phyloP scores from a whole-genome alignment of 2,797 vertebrate genomes.

The Remorina albescens region DNA sequence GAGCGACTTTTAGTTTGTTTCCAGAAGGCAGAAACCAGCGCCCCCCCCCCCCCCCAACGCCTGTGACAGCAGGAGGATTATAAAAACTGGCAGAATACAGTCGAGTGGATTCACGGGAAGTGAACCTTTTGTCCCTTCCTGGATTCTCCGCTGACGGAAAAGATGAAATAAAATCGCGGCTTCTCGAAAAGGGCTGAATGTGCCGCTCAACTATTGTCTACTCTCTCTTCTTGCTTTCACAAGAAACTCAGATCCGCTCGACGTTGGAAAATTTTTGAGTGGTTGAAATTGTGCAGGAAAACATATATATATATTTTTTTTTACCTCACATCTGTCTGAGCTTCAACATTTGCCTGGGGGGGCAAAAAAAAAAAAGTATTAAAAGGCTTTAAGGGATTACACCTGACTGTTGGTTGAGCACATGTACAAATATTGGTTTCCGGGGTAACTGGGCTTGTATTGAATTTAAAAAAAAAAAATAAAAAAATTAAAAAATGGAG shows the following conservation, averaged over 20 bases:
- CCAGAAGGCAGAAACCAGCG: not conserved
- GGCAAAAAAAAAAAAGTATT: too few species aligned
- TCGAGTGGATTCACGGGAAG: not conserved
- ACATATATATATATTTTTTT: too few species aligned
- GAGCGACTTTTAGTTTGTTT: not conserved
- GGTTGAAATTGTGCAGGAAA: not conserved
- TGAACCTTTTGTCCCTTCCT: too few species aligned
- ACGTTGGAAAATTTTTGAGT: too few species aligned
- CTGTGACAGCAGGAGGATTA: not conserved
- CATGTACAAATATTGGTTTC: not conserved
- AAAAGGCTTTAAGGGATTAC: not conserved
- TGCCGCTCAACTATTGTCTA: too few species aligned
- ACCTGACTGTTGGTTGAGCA: not conserved
- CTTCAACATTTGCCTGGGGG: not conserved
- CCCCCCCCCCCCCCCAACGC: too few species aligned
- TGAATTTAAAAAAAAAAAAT: too few species aligned
- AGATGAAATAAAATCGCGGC: too few species aligned
- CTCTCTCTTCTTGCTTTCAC: too few species aligned
- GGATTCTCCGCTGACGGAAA: too few species aligned
- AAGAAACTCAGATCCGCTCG: too few species aligned
- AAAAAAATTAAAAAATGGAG: not conserved
- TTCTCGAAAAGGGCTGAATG: too few species aligned
- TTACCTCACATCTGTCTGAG: not conserved
- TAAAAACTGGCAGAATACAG: not conserved
- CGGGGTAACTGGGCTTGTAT: not conserved